These are phyloP conservation scores for Chaetura pelagica DNA, from an alignment of 2,113 vertebrate species.

Conservation along the genomic window DNA sequence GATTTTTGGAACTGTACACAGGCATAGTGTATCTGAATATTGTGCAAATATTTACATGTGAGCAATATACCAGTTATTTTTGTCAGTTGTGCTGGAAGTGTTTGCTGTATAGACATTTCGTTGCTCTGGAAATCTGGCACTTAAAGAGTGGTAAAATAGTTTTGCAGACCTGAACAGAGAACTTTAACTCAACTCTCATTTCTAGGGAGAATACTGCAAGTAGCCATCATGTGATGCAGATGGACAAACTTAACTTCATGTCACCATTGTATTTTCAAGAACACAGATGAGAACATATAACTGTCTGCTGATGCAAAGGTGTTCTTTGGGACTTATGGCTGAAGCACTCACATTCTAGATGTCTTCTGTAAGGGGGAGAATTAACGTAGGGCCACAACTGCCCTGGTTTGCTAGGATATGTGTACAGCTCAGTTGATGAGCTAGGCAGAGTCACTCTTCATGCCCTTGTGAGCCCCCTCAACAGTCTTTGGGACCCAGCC, in stretches of 20 bases:
- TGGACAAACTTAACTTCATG: neutral
- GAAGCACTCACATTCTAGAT: neutral
- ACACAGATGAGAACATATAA: neutral
- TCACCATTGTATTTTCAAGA: neutral
- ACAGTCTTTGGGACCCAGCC: neutral
- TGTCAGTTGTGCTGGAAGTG: neutral
- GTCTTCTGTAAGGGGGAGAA: neutral
- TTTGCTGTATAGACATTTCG: conserved; percentile 10
- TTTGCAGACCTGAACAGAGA: neutral
- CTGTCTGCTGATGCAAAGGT: neutral
- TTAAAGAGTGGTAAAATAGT: neutral
- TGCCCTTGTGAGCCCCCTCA: neutral
- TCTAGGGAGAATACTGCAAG: neutral
- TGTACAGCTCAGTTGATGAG: neutral
- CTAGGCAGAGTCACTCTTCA: neutral
- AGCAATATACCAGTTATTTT: conserved; percentile 4
- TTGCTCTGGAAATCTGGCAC: neutral
- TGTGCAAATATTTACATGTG: conserved; percentile 41
- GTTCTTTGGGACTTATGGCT: neutral
- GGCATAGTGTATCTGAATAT: neutral
- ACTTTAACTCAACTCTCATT: neutral
- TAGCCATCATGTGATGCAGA: neutral
- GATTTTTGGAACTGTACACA: neutral
- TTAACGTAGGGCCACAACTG: neutral
- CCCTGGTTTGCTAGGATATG: neutral